phyloP scores from a whole-genome alignment of 2,888 invertebrate species.

The Tetropium fuscum region DNA sequence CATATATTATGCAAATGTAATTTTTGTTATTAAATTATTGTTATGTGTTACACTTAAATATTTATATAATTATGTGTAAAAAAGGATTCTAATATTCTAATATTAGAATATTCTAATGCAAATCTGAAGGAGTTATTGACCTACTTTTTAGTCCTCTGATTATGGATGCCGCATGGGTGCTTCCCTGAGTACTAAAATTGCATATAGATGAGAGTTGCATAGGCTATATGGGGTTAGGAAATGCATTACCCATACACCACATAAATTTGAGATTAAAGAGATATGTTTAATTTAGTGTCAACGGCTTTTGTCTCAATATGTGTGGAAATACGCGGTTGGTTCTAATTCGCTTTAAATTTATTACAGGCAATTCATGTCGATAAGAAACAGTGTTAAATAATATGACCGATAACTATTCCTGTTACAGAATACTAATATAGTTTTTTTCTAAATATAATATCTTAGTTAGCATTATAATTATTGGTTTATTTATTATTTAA shows the following conservation, averaged over 20 bases:
- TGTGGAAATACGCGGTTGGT: neutral
- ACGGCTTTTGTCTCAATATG: constrained; percentile 20
- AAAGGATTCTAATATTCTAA: too few relatives aligned
- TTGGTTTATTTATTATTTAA: too few relatives aligned
- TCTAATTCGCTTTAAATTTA: constrained; percentile 11
- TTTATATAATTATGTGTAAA: too few relatives aligned
- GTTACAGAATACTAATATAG: too few relatives aligned
- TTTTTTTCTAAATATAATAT: too few relatives aligned
- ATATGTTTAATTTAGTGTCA: constrained; percentile 26
- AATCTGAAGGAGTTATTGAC: constrained; percentile 15
- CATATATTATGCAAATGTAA: too few relatives aligned
- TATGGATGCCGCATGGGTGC: constrained; percentile 21
- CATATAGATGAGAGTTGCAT: too few relatives aligned
- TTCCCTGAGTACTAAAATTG: constrained; percentile 10
- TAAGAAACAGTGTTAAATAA: too few relatives aligned
- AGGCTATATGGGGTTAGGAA: constrained; percentile 4
- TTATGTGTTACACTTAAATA: too few relatives aligned
- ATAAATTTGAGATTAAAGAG: constrained; percentile 30
- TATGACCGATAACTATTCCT: too few relatives aligned
- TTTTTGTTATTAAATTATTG: too few relatives aligned
- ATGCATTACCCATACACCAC: constrained; percentile 30
- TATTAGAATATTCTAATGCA: neutral
- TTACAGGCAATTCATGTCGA: constrained; percentile 1
- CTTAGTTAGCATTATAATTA: too few relatives aligned
- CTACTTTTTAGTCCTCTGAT: constrained; percentile 15